Evolutionary conservation across 2,888 invertebrate genomes (phyloP), one percentile per base, ranked within the genome.

Genomic region (Carcina quercana): DNA sequence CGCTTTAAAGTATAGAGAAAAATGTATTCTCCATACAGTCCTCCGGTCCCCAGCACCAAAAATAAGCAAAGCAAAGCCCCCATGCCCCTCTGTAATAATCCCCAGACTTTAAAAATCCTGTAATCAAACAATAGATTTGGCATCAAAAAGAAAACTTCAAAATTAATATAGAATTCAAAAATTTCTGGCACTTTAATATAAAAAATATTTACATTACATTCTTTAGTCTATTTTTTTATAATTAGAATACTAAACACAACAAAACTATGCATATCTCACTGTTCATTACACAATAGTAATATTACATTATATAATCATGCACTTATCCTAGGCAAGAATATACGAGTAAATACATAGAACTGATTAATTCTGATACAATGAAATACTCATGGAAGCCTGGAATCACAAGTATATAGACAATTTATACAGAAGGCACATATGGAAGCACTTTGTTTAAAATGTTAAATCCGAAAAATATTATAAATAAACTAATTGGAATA

Each of bases 161-260:
- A 43, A 38, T 25, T n/a, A n/a, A 42, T 35, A 42, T 28, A 22
- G 28, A 44, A 51, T 53, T 47, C 54, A 60, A 66, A 64, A 64
- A 60, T 58, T 50, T 75, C 68, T 76, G 79, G 75, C 78, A 78
- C 73, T 78, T 78, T 80, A 75, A 59, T 59, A 67, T 47, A 63
- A 67, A 67, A 57, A 67, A 59, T 74, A 78, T 75, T 62, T 73
- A 76, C 72, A 78, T 38, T 56, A n/a, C 47, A 43, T 42, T 45
- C 38, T 14, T 48, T 40, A 41, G 31, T 33, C 24, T 42, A n/a
- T n/a, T n/a, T n/a, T n/a, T n/a, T n/a, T n/a, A 43, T 35, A 34
- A 42, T 40, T 45, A 43, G 35, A 36, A 42, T 45, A 48, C 38
- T 39, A 62, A 49, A 54, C 51, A 59, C 48, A 42, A 57, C 50